Evolutionary conservation across 2,113 vertebrate genomes (phyloP).

Genomic region (Crypturellus undulatus): DNA sequence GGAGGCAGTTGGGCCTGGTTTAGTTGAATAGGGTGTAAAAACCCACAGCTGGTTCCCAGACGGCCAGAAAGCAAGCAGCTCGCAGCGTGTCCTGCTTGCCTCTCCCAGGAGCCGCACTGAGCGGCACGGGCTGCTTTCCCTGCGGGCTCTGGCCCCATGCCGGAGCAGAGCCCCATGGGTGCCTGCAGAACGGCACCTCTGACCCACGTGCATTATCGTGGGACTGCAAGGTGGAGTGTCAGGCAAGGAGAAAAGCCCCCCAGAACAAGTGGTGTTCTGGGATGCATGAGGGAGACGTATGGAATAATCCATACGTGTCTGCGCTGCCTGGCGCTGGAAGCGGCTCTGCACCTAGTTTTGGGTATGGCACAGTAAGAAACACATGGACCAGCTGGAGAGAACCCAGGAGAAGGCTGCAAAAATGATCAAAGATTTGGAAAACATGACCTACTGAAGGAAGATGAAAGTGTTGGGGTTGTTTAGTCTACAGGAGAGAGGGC

Average conservation of each 20-base stretch:
- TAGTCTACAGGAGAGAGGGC: slow-evolving; percentile 50
- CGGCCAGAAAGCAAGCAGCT: not conserved
- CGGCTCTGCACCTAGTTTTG: not conserved
- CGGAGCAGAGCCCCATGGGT: accelerated
- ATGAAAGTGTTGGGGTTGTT: slow-evolving; percentile 65
- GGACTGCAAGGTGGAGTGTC: not conserved
- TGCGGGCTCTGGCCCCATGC: accelerated
- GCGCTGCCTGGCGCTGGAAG: not conserved
- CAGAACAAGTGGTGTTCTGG: not conserved
- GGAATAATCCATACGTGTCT: accelerated
- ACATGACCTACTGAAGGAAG: slow-evolving; percentile 23
- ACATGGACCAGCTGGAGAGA: slow-evolving; percentile 30
- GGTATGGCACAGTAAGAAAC: not conserved
- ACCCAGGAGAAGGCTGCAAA: slow-evolving; percentile 17
- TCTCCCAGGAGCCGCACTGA: not conserved
- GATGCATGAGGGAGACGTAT: not conserved
- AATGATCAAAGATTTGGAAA: slow-evolving; percentile 45
- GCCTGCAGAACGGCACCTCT: accelerated
- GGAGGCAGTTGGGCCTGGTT: not conserved
- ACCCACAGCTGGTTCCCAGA: not conserved
- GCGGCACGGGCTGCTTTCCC: not conserved
- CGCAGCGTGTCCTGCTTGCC: not conserved
- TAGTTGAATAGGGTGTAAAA: slow-evolving; percentile 18
- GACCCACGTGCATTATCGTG: accelerated
- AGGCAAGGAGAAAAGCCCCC: not conserved